Evolutionary conservation across 2,888 invertebrate genomes (phyloP).

Genomic region (Digitonthophagus gazella): DNA sequence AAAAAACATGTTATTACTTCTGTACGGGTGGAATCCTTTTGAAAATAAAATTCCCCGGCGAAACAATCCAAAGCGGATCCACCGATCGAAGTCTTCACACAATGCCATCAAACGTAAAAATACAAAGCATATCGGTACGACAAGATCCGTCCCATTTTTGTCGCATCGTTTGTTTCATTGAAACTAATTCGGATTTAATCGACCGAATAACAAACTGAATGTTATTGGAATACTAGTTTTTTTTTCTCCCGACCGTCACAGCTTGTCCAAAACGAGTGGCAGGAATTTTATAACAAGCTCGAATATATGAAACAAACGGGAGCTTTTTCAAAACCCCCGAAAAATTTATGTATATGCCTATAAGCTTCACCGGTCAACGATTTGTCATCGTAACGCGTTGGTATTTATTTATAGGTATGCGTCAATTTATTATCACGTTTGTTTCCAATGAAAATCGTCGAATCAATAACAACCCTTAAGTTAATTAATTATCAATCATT

Average conservation of each 20-base stretch:
- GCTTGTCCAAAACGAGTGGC: background rate
- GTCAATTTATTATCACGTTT: background rate
- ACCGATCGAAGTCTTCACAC: too few species aligned
- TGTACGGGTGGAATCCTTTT: too few species aligned
- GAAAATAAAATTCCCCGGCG: too few species aligned
- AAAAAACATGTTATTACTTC: too few species aligned
- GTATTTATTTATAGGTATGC: background rate
- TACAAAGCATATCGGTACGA: background rate
- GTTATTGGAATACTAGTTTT: background rate
- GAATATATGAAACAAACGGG: background rate
- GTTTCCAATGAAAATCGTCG: background rate
- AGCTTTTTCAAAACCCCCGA: background rate
- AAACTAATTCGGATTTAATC: background rate
- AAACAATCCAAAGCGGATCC: too few species aligned
- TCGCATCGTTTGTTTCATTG: background rate
- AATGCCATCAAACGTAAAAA: background rate
- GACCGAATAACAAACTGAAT: background rate
- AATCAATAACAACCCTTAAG: background rate
- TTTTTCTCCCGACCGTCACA: background rate
- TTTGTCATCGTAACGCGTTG: background rate
- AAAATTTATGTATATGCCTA: background rate
- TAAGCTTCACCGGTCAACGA: background rate
- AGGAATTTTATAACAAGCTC: background rate
- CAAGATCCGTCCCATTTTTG: background rate
- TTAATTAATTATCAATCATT: too few species aligned